Base-by-base conservation (phyloP, 2,888 invertebrate genomes). In the Polymixis flavicincta region DNA sequence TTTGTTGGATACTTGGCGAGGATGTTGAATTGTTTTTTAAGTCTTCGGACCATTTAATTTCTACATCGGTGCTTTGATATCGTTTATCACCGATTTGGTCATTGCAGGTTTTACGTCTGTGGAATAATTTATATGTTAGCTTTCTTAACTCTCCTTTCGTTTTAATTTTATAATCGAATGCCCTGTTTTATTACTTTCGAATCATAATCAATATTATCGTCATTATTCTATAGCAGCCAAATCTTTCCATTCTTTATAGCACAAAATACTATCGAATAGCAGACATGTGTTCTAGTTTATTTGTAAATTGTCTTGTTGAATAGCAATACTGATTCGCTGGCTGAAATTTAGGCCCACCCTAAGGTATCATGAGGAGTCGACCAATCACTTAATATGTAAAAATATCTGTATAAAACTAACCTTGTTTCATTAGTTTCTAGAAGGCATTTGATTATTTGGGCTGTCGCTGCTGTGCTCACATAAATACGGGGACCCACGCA, bases 381-480 rank as follows among this genome's bases (percentile, higher is more conserved):
- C 1, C 17, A 28, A 52, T 65, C 7, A 25, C 19, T 13, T 48
- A 42, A 37, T 37, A 63, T 25, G 25, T 2, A 25, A 19, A n/a
- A 19, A 19, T 1, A 7, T 7, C 3, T 14, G 8, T 22, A 11
- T 19, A n/a, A 55, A 65, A 74, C 78, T 78, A 74, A 85, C 85
- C n/a, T 55, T 14, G 17, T 13, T 3, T 42, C 11, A 11, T 74
- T 55, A 13, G 59, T 54, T 37, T 80, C 83, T 42, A 85, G 52
- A 32, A 85, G 37, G 67, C 85, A 85, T 71, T 80, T 75, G n/a
- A 80, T 74, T 32, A 85, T 78, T 42, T 75, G 59, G 7, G 66
- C 68, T 64, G 83, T 66, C 55, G 72, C 63, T 32, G 76, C 71
- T 54, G 85, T 85, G 32, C 85, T 85, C 52, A 85, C 81, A 42